Evolutionary conservation across 2,888 invertebrate genomes (phyloP).

Genomic region (Drosophila koepferae): DNA sequence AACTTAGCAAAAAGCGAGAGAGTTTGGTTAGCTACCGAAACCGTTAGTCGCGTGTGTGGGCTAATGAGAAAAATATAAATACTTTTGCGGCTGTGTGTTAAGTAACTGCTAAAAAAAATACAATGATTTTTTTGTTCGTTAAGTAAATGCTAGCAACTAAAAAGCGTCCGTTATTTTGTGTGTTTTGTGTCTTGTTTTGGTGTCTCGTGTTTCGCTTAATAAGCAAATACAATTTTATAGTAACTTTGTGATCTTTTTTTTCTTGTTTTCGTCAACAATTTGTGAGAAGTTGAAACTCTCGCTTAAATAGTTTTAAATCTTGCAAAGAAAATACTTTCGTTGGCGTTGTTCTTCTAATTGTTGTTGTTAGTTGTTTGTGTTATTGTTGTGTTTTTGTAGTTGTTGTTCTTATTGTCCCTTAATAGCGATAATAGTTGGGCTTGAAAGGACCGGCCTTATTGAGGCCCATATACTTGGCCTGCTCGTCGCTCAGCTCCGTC

Average conservation of each 20-base stretch:
- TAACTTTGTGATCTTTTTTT: constrained; percentile 53
- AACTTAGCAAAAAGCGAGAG: constrained; percentile 13
- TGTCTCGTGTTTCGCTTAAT: constrained; percentile 43
- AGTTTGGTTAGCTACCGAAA: constrained; percentile 48
- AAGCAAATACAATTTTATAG: constrained; percentile 52
- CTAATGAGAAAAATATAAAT: constrained; percentile 38
- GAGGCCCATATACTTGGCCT: constrained; percentile 98
- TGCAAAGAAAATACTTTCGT: constrained; percentile 81
- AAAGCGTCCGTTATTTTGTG: constrained; percentile 54
- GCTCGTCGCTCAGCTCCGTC: constrained; percentile 97
- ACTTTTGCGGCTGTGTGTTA: constrained; percentile 43
- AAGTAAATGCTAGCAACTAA: constrained; percentile 63
- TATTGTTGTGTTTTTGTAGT: constrained; percentile 4
- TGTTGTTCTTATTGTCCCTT: constrained; percentile 68
- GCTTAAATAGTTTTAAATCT: constrained; percentile 69
- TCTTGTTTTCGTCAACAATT: constrained; percentile 39
- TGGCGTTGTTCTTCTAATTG: constrained; percentile 71
- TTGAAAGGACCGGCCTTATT: constrained; percentile 99
- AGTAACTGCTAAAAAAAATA: constrained; percentile 30
- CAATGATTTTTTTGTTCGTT: constrained; percentile 13
- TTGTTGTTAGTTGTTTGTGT: constrained; percentile 33
- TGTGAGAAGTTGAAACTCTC: constrained; percentile 40
- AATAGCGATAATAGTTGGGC: constrained; percentile 98
- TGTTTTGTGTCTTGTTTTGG: constrained; percentile 30
- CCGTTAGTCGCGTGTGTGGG: constrained; percentile 38